Evolutionary conservation across 1,140 invertebrate genomes (phyloP), one percentile per base, ranked within the genome.

Genomic region (Neocloeon triangulifer): DNA sequence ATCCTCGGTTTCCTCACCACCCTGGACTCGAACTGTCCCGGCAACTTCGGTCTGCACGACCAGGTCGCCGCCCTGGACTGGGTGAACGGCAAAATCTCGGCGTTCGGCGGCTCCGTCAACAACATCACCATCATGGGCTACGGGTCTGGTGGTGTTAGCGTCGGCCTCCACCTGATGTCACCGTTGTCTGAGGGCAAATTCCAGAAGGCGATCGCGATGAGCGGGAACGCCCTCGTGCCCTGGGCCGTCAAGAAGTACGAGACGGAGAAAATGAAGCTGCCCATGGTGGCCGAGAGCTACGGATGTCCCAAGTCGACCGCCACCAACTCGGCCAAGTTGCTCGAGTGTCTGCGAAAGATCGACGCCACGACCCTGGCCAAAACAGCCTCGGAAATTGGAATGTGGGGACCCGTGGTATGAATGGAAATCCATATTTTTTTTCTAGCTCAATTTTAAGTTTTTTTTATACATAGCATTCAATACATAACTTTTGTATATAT

Each of bases 1-100:
- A 74, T 81, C 31, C 72, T 95, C 39, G 88, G 89, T n/a, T 96
- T 91, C 53, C 72, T 94, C 41, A 76, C 76, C 15, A 71, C 84
- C 6, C 63, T 69, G 33, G 76, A 79, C 41, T 65, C 68, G 4
- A 73, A 82, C 46, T 71, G 78, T 1, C 69, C 82, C 1, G 89
- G 88, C 9, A 96, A 96, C 53, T 82, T 69, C 42, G 91, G 88
- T 0, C 53, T 95, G 41, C 65, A 82, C 55, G 88, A 95, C 45
- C 88, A 92, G 58, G 63, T 82, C 21, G 73, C 84, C 5, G 79
- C 84, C 0, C 50, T 91, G 17, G 64, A 69, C 39, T 89, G 80
- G 80, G 66, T 94, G 0, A 69, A 78, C 45, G 68, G 69, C 25
- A 88, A 89, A 47, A 88, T 91, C 9, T 63, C 71, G 34, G 48